Conservation (phyloP, 2,797 vertebrate genomes). For the Anguilla pacifica region DNA sequence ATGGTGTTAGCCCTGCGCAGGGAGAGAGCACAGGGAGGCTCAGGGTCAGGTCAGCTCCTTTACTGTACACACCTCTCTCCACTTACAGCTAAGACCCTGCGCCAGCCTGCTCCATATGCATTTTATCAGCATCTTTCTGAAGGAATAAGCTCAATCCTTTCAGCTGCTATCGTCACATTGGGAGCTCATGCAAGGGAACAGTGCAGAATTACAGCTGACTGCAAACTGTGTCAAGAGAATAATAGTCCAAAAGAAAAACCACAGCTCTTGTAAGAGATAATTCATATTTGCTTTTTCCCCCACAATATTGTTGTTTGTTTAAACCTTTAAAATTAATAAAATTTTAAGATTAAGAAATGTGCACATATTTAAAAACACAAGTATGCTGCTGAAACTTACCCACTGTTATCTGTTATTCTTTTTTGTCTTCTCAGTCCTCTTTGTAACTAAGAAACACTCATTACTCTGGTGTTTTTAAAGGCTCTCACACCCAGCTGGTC, state of each 20-base stretch:
- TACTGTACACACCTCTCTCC: not conserved
- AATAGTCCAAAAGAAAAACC: not conserved
- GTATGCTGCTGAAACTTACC: not conserved
- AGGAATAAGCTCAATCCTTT: not conserved
- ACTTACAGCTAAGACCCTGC: not conserved
- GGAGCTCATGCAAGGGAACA: not conserved
- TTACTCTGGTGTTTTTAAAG: constrained; percentile 9
- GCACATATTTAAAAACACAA: not conserved
- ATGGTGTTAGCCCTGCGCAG: constrained; percentile 52
- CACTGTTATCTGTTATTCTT: not conserved
- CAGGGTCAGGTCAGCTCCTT: not conserved
- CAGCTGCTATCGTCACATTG: not conserved
- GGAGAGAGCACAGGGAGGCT: not conserved
- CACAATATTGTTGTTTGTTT: not conserved
- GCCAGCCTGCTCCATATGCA: not conserved
- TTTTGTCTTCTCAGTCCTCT: not conserved
- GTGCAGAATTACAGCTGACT: not conserved
- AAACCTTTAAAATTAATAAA: not conserved
- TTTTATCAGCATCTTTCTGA: not conserved
- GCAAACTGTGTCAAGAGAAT: not conserved
- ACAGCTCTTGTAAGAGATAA: not conserved
- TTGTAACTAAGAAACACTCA: not conserved
- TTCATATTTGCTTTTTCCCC: not conserved
- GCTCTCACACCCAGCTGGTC: not conserved
- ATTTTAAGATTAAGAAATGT: not conserved